A percentile compares a stretch with the other conserved stretches of the same genome.
Evolutionary conservation across 2,113 vertebrate genomes (phyloP).

Genomic region (Speoplatyrhinus poulsoni): DNA sequence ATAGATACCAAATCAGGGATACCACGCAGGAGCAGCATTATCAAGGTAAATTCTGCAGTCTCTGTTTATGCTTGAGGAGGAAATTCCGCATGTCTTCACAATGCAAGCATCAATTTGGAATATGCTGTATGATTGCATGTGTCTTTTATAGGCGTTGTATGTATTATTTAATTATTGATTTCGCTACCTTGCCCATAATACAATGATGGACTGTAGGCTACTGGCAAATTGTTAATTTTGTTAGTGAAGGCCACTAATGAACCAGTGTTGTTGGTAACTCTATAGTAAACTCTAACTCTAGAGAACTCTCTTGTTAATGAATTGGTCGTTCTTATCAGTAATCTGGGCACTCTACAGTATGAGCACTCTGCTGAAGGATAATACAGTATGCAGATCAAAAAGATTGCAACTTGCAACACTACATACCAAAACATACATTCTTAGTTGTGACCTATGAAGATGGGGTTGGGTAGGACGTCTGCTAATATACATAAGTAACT

Average conservation of each 20-base stretch:
- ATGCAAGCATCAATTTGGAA: slow-evolving; percentile 11
- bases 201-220: background rate
- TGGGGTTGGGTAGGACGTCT: too few species aligned
- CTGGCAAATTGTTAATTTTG: slow-evolving; percentile 5
- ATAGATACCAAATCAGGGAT: slow-evolving; percentile 84
- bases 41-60: slow-evolving; percentile 84
- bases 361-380: background rate
- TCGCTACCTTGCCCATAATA: background rate
- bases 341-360: background rate
- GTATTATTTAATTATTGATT: background rate
- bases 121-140: background rate
- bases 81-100: background rate
- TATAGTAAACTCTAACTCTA: background rate
- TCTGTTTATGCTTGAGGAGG: background rate
- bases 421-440: background rate
- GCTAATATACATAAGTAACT: too few species aligned
- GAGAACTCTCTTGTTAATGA: background rate
- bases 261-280: slow-evolving; percentile 17
- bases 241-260: slow-evolving; percentile 17
- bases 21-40: slow-evolving; percentile 93
- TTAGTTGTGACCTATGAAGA: background rate
- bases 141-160: background rate
- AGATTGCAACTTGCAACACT: background rate
- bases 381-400: background rate
- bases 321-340: background rate